phyloP scores from a whole-genome alignment of 2,797 vertebrate species.

The Lacerta agilis region DNA sequence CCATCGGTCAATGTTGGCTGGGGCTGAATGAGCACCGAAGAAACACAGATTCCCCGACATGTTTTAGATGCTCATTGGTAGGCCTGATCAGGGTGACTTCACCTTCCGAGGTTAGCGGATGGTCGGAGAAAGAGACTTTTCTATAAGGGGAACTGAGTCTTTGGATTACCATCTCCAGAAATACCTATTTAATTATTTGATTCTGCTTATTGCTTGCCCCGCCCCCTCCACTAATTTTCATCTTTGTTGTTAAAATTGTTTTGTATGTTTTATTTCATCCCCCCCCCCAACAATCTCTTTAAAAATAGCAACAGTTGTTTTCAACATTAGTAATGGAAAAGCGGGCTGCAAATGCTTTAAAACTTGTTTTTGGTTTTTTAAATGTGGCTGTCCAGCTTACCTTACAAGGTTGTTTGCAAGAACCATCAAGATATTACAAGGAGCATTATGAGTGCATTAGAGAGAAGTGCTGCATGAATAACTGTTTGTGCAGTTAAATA shows the following conservation, averaged over 20 bases:
- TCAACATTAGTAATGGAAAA: not conserved
- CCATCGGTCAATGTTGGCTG: too few relatives aligned
- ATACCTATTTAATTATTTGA: not conserved
- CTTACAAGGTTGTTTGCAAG: not conserved
- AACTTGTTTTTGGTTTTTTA: not conserved
- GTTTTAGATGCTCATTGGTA: not conserved
- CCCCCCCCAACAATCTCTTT: not conserved
- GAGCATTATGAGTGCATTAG: not conserved
- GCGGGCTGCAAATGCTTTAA: not conserved
- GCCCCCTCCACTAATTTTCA: not conserved
- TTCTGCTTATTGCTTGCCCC: not conserved
- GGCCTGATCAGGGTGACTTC: too few relatives aligned
- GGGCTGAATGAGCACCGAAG: too few relatives aligned
- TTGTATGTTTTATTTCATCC: not conserved
- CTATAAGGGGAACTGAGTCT: not conserved
- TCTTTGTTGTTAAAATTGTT: not conserved
- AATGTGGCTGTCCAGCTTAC: not conserved
- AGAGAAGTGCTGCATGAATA: not conserved
- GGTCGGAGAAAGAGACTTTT: not conserved
- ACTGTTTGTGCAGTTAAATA: not conserved
- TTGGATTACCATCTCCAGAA: too few relatives aligned
- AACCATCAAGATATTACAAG: not conserved
- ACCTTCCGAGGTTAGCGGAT: not conserved
- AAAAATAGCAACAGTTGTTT: not conserved
- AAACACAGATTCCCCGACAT: too few relatives aligned